Evolutionary conservation across 92 coral and sea anemone species (phyloP).

Genomic region (Parazoanthus darwini): DNA sequence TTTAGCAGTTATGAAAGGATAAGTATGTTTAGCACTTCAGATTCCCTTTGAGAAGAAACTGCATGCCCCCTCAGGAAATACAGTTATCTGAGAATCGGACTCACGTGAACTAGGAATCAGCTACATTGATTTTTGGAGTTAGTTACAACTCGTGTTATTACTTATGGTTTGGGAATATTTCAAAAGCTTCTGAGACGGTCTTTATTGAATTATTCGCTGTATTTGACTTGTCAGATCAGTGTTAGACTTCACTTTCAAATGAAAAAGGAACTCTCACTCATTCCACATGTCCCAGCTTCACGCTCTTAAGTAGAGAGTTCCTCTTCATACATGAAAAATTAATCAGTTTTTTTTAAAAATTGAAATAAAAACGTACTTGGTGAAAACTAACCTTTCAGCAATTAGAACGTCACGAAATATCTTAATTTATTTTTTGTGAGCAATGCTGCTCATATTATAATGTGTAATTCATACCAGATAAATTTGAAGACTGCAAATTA

Average conservation of each 20-base stretch:
- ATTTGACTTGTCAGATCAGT: not conserved
- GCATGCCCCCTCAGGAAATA: not conserved
- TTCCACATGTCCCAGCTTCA: not conserved
- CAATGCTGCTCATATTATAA: not conserved
- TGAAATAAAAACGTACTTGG: conserved; percentile 24
- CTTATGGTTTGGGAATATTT: not conserved
- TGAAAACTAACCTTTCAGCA: conserved; percentile 30
- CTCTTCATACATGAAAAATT: not conserved
- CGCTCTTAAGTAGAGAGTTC: not conserved
- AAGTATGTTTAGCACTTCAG: not conserved
- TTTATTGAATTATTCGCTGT: not conserved
- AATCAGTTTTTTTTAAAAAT: not conserved
- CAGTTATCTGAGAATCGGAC: conserved; percentile 2
- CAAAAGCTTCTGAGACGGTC: not conserved
- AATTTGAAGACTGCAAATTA: conserved; percentile 10
- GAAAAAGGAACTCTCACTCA: not conserved
- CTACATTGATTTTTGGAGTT: not conserved
- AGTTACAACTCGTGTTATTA: not conserved
- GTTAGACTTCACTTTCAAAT: not conserved
- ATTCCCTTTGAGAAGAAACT: conserved; percentile 7
- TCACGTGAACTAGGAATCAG: not conserved
- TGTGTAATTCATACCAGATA: conserved; percentile 23
- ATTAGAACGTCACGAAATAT: conserved; percentile 4
- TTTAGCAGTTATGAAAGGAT: conserved; percentile 17
- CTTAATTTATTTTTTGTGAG: not conserved